Base-by-base conservation (phyloP, 2,113 vertebrate species). In the Saccopteryx bilineata region DNA sequence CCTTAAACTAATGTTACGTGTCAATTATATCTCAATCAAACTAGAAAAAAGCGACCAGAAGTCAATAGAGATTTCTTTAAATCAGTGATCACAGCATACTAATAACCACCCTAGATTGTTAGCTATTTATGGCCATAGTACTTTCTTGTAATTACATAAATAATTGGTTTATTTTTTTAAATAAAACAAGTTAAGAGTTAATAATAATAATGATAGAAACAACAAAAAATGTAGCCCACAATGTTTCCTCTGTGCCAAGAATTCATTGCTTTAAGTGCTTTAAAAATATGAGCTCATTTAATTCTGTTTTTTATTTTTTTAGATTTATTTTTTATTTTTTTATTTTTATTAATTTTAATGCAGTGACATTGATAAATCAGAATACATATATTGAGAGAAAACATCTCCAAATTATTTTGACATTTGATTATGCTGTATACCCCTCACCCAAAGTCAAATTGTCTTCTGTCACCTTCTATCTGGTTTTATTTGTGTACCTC, bases 121-220 rank as follows among this genome's bases (percentile, higher is more conserved):
- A 88, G 24, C 69, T 94, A 12, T 63, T 89, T 72, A 78, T 26
- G 63, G 17, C 14, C 26, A 92, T 0, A 69, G 31, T 65, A 48
- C 58, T 90, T 85, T 61, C 33, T 93, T 48, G 58, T 69, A 60
- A 84, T 68, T 66, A 93, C 72, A 69, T 54, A 39, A 5, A 65
- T 65, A 72, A 52, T 33, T 94, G 18, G 50, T 33, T 79, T 78
- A 24, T 63, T 96, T 89, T 88, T 63, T 52, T 54, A 80, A 81
- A 39, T 39, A 39, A 15, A 66, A 78, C 46, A 21, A 68, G 10
- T 65, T 81, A 81, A 24, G 46, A 68, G 52, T 82, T 74, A 81
- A 21, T 52, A 10, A 31, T 60, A 8, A 46, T n/a, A 18, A 81
- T 17, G 31, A 78, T 0, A 13, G 31, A 21, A 81, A 14, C 14